phyloP scores from a whole-genome alignment of 2,113 vertebrate species.

The Siniperca knerii region DNA sequence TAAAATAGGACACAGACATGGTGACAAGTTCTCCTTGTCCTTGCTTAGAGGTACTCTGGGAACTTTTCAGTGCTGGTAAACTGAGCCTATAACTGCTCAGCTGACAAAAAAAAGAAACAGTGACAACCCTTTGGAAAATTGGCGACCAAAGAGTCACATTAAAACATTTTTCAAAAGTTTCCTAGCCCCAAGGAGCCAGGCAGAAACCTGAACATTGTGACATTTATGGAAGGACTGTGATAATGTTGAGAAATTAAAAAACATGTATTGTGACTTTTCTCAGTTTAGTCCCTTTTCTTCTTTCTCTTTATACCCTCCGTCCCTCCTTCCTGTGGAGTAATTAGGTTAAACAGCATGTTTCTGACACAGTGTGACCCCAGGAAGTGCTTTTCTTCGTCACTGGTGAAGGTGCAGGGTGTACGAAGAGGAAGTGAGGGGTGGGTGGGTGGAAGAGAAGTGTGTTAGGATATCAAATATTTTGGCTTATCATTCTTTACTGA shows the following conservation, averaged over 20 bases:
- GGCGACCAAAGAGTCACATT: conserved; percentile 12
- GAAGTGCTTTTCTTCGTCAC: conserved; percentile 54
- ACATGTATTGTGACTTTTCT: neutral
- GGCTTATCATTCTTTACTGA: neutral
- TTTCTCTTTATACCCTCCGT: conserved; percentile 29
- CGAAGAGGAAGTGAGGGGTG: conserved; percentile 40
- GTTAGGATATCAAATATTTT: neutral
- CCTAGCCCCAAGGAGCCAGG: neutral
- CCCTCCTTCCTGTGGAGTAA: conserved; percentile 56
- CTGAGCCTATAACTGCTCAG: conserved; percentile 27
- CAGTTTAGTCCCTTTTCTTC: neutral
- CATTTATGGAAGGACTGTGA: neutral
- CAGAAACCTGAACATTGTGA: neutral
- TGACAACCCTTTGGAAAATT: conserved; percentile 23
- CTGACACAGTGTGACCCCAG: conserved; percentile 62
- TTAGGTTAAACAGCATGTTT: conserved; percentile 57
- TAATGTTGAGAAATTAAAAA: too few species aligned
- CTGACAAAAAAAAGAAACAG: conserved; percentile 43
- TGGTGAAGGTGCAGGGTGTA: conserved; percentile 22
- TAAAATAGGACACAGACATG: conserved; percentile 26
- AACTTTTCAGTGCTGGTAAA: conserved; percentile 33
- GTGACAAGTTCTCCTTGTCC: conserved; percentile 41
- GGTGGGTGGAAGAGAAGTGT: neutral
- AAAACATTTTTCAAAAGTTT: conserved; percentile 20
- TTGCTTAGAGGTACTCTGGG: conserved; percentile 48